Evolutionary conservation across 2,797 vertebrate species (phyloP), one percentile per base, ranked within the genome.

Genomic region (Petrocephalus schoutedeni): DNA sequence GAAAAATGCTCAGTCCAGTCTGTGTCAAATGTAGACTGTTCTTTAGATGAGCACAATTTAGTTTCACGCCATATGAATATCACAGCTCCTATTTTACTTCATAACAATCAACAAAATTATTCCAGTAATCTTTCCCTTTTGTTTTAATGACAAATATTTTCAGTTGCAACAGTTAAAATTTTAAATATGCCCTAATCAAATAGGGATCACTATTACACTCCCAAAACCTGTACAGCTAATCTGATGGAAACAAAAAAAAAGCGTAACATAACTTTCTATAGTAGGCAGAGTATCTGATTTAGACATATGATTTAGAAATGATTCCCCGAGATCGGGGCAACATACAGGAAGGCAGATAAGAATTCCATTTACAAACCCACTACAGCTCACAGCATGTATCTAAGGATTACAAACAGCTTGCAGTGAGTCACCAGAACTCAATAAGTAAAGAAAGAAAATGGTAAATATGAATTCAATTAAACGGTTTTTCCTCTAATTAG

Each of bases 361-460:
- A 80, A 49, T n/a, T 41, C 71, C 19, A 41, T n/a, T 77, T 77
- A 77, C 71, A 77, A n/a, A 80, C 6, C 45, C 41, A 16, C 67
- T 21, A 80, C 19, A 49, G 74, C 16, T 80, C 74, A 21, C 19
- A 49, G 36, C 74, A 80, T 16, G 64, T 71, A 71, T 4, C 12
- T 71, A 45, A 80, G 74, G 41, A 80, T 80, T 49, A 49, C 19
- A 45, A 80, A 80, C 49, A 80, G 6, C 74, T n/a, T 80, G 74
- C 19, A 49, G 57, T 58, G 57, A 58, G 74, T 80, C 19, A 80
- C 41, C 74, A 49, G 19, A 80, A 45, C 19, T 80, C 16, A 80
- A 49, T 80, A 49, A 49, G 74, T 80, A 80, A 80, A 80, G 49
- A 45, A 80, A 74, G 64, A 71, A 71, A 77, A 77, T n/a, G 6